Base-by-base conservation (phyloP, 2,888 invertebrate species). In the Apotomis betuletana region DNA sequence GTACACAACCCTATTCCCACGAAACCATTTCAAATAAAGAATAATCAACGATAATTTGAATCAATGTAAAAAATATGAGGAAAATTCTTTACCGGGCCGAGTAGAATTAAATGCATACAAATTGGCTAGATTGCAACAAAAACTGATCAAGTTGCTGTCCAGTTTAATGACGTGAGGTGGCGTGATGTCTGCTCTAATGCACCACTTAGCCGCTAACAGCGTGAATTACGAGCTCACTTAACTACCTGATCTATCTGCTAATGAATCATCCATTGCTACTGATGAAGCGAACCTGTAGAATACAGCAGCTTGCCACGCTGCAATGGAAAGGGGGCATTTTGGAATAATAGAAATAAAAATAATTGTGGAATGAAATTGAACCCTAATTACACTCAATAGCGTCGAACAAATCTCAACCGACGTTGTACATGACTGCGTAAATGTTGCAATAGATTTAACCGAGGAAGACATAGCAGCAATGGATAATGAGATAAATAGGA, bases 151-250 rank as follows among this genome's bases (percentile, higher is more conserved):
- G 58, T 46, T 58, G 49, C 61, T 57, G 70, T 67, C 73, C 36
- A 69, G 69, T 74, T 74, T 70, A 69, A 74, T 83, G 81, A 82
- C 82, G 84, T 76, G 67, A 69, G 75, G 75, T 87, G 85, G 87
- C 87, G 87, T 87, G 87, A 86, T 83, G 75, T 67, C 67, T 57
- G 62, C 79, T 77, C 76, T 76, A 77, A 75, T 78, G 78, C 78
- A 80, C 74, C 75, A 76, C 75, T 75, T 73, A 73, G 61, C 76
- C 69, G 75, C 71, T 75, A 75, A 70, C 63, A 59, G 64, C 57
- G 10, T 65, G 52, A 62, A 41, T 62, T 49, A 61, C 55, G 27
- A 51, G 49, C 41, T 61, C 15, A 41, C 57, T 62, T 13, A 58
- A 67, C 15, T 52, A 67, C 60, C 62, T 41, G 61, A 5, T 57